Evolutionary conservation across 2,888 invertebrate species (phyloP), one percentile per base, ranked within the genome.

Genomic region (Caenorhabditis doughertyi): DNA sequence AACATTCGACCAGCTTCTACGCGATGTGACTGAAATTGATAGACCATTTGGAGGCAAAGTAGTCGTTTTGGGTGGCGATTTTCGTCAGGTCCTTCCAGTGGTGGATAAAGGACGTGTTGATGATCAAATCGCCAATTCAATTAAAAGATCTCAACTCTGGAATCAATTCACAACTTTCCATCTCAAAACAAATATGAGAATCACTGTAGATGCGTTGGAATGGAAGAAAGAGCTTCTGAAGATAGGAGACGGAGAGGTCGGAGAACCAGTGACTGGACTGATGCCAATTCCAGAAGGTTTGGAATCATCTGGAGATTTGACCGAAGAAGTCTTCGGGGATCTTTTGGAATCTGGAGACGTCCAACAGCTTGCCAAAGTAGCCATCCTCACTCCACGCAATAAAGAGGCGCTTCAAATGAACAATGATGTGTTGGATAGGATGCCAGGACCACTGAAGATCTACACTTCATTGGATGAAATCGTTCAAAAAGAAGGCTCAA

Each of bases 31-130:
- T 0, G 7, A 73, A 18, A 65, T 32, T 11, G 44, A 60, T 44
- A 1, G 9, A 3, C 84, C 77, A 0, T 84, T 84, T 65, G 84
- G 84, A n/a, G 81, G 81, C 2, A 76, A 81, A 47, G 32, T 21
- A 0, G 23, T 84, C 13, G 25, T 84, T 3, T n/a, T 81, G 0
- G 84, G 84, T 18, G 84, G 84, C 32, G 83, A 83, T 35, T 80
- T 71, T 35, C 49, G 80, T 3, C 80, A 84, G 29, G 72, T 77
- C 16, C 44, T 83, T 1, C 83, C 83, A 1, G 68, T 83, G 0
- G 18, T 73, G 18, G 62, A 81, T 32, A 70, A 62, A 56, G 55
- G 13, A 11, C 1, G 80, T 81, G 16, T 7, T 7, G 32, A 32
- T 7, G 32, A 32, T 7, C 29, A 25, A 18, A 47, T 77, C 13